phyloP scores from a whole-genome alignment of 2,888 invertebrate genomes.

The Dasysyrphus tricinctus region DNA sequence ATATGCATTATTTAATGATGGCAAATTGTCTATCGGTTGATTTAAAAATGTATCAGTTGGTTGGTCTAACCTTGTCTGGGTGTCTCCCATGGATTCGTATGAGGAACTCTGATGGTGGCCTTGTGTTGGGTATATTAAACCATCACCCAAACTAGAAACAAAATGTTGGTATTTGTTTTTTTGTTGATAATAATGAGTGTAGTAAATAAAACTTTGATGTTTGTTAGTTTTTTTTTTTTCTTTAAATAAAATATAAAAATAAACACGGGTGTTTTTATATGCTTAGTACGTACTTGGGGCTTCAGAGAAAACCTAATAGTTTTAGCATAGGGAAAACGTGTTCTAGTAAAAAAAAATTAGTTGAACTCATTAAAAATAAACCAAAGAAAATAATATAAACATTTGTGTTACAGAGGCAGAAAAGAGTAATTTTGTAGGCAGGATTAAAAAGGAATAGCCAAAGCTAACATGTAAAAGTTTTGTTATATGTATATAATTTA shows the following conservation, averaged over 20 bases:
- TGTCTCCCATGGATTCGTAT: conserved; percentile 96
- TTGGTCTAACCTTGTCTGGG: conserved; percentile 91
- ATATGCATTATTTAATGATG: conserved; percentile 77
- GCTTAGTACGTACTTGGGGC: background rate
- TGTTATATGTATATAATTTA: background rate
- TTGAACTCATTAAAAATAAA: conserved; percentile 70
- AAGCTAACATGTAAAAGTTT: background rate
- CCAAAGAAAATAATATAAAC: conserved; percentile 27
- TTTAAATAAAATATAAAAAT: conserved; percentile 4
- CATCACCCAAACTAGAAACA: conserved; percentile 93
- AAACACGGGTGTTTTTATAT: conserved; percentile 39
- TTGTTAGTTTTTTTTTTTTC: conserved; percentile 21
- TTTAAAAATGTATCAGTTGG: conserved; percentile 82
- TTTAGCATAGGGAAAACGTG: conserved; percentile 25
- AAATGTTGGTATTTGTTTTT: conserved; percentile 69
- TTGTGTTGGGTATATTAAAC: conserved; percentile 92
- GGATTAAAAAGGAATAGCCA: background rate
- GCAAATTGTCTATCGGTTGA: conserved; percentile 77
- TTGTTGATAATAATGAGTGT: conserved; percentile 63
- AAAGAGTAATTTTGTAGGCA: background rate
- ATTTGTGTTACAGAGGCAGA: conserved; percentile 11
- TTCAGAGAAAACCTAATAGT: conserved; percentile 11
- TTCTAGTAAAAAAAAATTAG: conserved; percentile 56
- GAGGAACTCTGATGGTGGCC: conserved; percentile 88
- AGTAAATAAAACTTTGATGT: conserved; percentile 32